Conservation (phyloP, 1,140 invertebrate genomes). For the Caerostris extrusa region DNA sequence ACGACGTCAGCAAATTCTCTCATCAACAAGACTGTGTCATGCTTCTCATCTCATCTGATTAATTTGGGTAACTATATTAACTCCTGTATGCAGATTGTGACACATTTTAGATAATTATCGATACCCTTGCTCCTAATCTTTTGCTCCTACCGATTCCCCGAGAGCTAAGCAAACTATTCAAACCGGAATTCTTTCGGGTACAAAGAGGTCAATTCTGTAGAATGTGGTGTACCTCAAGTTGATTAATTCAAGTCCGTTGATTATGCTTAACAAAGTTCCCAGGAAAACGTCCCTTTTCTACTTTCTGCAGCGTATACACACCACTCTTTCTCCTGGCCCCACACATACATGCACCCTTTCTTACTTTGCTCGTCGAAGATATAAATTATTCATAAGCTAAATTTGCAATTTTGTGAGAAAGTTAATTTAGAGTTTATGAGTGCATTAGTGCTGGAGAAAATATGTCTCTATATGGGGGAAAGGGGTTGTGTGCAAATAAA, state of each 20-base stretch:
- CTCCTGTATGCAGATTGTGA: conserved; percentile 50
- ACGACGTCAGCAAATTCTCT: conserved; percentile 8
- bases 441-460: conserved; percentile 67
- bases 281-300: conserved; percentile 60
- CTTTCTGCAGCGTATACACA: conserved; percentile 50
- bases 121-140: conserved; percentile 53
- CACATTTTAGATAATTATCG: conserved; percentile 73
- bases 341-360: conserved; percentile 32
- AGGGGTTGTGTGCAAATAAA: conserved; percentile 68
- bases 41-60: conserved; percentile 22
- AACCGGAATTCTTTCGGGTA: conserved; percentile 59
- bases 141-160: conserved; percentile 37
- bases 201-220: conserved; percentile 72
- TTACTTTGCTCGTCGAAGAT: conserved; percentile 69
- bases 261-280: conserved; percentile 68
- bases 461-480: conserved; percentile 61
- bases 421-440: conserved; percentile 77
- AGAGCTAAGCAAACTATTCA: conserved; percentile 61
- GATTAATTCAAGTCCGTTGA: conserved; percentile 75
- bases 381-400: conserved; percentile 75
- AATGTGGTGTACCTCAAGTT: conserved; percentile 13
- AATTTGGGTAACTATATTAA: conserved; percentile 51
- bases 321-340: neutral
- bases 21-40: conserved; percentile 41
- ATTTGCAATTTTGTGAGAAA: conserved; percentile 76